A percentile compares a stretch with the other conserved stretches of the same genome.
Conservation (phyloP, 2,113 vertebrate species). For the Chrysochloris asiatica region DNA sequence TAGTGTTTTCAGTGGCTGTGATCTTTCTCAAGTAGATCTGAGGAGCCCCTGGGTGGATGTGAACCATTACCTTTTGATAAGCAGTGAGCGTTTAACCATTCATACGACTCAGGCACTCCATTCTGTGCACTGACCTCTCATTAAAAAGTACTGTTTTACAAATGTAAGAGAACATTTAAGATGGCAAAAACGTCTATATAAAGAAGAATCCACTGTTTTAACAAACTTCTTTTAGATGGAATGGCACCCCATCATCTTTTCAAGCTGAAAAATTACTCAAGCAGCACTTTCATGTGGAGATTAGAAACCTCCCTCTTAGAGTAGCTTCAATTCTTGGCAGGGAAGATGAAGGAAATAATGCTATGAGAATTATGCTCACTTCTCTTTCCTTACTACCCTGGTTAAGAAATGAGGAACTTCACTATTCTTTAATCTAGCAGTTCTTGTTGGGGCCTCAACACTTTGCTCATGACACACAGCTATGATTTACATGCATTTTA, state of each 20-base stretch:
- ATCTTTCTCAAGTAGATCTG: not conserved
- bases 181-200: conserved; percentile 38
- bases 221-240: conserved; percentile 69
- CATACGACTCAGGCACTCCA: not conserved
- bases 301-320: conserved; percentile 45
- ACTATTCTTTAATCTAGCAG: not conserved
- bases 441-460: not conserved
- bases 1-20: not conserved
- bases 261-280: conserved; percentile 58
- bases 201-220: conserved; percentile 72
- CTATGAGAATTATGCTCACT: not conserved
- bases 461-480: no score
- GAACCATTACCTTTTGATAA: not conserved
- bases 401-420: not conserved
- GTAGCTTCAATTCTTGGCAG: conserved; percentile 26
- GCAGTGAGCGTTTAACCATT: not conserved
- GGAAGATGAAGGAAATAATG: not conserved
- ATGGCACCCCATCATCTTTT: conserved; percentile 55
- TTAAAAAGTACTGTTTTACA: conserved; percentile 75
- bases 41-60: not conserved
- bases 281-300: conserved; percentile 58
- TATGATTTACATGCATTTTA: conserved; percentile 64
- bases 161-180: conserved; percentile 70
- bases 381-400: not conserved
- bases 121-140: conserved; percentile 56